These are phyloP conservation scores for Galeruca laticollis DNA, from an alignment of 2,888 invertebrate genomes.

Conservation along the genomic window DNA sequence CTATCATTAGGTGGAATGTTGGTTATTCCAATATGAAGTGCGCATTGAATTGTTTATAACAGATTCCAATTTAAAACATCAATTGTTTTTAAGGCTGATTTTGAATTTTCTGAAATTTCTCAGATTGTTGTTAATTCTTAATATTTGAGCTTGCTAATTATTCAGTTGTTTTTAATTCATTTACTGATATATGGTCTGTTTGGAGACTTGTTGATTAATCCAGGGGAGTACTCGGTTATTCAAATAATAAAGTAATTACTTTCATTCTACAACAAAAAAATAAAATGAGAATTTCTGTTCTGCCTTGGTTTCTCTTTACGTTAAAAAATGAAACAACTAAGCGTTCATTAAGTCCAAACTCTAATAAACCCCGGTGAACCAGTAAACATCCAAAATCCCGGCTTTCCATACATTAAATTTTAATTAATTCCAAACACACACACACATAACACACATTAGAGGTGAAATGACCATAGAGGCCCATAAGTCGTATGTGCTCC, in stretches of 20 bases:
- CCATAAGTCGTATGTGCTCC: slow-evolving; percentile 48
- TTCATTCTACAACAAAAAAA: slow-evolving; percentile 11
- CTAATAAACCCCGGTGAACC: slow-evolving; percentile 44
- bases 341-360: slow-evolving; percentile 35
- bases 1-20: too few species aligned
- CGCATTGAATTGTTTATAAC: too few species aligned
- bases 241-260: neutral
- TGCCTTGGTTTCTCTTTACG: slow-evolving; percentile 8
- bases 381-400: slow-evolving; percentile 43
- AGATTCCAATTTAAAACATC: too few species aligned
- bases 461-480: slow-evolving; percentile 46
- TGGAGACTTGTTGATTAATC: neutral
- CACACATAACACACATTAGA: slow-evolving; percentile 47
- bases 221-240: neutral
- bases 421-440: slow-evolving; percentile 52
- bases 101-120: too few species aligned
- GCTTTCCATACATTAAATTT: slow-evolving; percentile 49
- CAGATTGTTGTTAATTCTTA: too few species aligned
- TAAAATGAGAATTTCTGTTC: slow-evolving; percentile 2
- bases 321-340: slow-evolving; percentile 34
- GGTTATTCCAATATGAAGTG: too few species aligned
- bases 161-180: neutral
- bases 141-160: too few species aligned
- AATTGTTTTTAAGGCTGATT: too few species aligned
- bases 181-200: neutral